phyloP scores from a whole-genome alignment of 2,888 invertebrate species.

The Leptinotarsa juncta region DNA sequence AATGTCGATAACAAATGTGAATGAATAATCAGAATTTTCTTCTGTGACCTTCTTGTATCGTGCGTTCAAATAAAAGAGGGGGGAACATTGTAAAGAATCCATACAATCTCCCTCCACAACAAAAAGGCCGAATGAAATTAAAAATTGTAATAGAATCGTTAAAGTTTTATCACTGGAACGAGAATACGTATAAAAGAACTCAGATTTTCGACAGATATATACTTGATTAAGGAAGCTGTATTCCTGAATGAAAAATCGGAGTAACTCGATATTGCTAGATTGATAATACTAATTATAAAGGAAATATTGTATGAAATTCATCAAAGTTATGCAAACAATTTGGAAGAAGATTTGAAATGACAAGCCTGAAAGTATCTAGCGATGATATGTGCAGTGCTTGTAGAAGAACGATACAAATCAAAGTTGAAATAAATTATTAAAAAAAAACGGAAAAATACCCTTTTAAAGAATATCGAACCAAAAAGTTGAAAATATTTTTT shows the following conservation, averaged over 20 bases:
- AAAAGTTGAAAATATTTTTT: too few relatives aligned
- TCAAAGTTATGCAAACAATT: too few relatives aligned
- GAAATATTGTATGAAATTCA: too few relatives aligned
- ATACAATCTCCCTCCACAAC: neutral
- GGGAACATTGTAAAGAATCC: neutral
- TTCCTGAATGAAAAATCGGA: neutral
- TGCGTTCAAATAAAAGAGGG: neutral
- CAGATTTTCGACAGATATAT: neutral
- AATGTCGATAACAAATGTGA: neutral
- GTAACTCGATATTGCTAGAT: neutral
- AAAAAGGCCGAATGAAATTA: constrained; percentile 1
- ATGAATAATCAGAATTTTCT: neutral
- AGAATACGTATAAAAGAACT: constrained; percentile 8
- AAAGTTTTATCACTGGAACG: constrained; percentile 7
- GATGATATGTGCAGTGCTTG: too few relatives aligned
- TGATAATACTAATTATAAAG: too few relatives aligned
- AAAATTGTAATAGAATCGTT: constrained; percentile 18
- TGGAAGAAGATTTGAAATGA: too few relatives aligned
- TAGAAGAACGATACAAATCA: too few relatives aligned
- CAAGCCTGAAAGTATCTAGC: too few relatives aligned
- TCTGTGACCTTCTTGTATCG: neutral
- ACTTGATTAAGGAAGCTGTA: constrained; percentile 13
- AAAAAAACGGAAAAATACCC: too few relatives aligned
- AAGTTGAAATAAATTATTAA: too few relatives aligned
- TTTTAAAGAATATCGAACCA: too few relatives aligned